Conservation (phyloP, 2,113 vertebrate genomes). For the Sceloporus tristichus region DNA sequence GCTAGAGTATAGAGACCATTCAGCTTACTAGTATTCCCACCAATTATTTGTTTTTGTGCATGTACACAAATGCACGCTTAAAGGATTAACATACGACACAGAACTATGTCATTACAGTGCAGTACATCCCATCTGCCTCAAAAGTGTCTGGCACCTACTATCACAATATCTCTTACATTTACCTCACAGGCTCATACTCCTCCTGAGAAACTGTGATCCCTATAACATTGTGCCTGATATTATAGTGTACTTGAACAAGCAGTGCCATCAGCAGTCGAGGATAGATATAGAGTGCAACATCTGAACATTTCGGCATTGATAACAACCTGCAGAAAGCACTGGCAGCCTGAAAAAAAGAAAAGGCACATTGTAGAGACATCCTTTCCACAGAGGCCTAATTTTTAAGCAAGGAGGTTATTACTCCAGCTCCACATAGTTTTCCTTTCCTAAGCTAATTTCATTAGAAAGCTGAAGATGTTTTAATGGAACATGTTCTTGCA, state of each 20-base stretch:
- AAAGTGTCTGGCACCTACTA: neutral
- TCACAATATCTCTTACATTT: neutral
- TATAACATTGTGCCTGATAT: slow-evolving; percentile 54
- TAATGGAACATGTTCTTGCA: neutral
- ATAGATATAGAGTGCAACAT: slow-evolving; percentile 55
- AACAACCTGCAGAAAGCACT: slow-evolving; percentile 66
- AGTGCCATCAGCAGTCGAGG: slow-evolving; percentile 70
- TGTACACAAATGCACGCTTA: no score
- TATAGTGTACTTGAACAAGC: slow-evolving; percentile 72
- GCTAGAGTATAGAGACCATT: no score
- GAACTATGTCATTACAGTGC: neutral
- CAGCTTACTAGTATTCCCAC: no score
- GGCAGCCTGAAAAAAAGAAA: slow-evolving; percentile 61
- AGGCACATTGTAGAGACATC: neutral
- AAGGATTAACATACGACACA: neutral
- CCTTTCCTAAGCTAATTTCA: neutral
- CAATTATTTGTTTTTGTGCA: no score
- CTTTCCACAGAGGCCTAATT: neutral
- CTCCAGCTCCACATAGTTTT: neutral
- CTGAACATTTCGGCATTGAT: slow-evolving; percentile 54
- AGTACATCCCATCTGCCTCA: neutral
- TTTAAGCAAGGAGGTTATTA: neutral
- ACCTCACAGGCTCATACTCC: slow-evolving; percentile 45
- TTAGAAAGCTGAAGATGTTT: neutral
- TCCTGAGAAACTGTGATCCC: neutral